phyloP scores from a whole-genome alignment of 2,888 invertebrate species.

The Rhopalosiphum nymphaeae region DNA sequence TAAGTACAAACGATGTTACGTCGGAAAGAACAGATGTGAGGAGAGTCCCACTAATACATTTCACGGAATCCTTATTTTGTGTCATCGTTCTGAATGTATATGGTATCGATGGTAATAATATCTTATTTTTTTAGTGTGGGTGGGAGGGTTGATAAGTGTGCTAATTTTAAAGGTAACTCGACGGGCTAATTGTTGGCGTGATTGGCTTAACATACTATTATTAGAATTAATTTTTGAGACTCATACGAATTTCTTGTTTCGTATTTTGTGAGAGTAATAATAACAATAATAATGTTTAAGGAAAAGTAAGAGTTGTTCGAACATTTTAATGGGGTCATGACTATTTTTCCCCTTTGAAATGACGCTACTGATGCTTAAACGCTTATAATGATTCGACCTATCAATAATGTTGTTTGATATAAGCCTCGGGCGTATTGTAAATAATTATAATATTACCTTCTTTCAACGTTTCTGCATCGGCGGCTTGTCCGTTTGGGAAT shows the following conservation, averaged over 20 bases:
- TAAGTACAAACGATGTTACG: not conserved
- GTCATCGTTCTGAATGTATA: not conserved
- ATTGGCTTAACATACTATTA: not conserved
- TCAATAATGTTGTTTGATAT: not conserved
- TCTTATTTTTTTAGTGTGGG: not conserved
- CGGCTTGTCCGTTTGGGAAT: constrained; percentile 87
- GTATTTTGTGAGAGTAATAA: not conserved
- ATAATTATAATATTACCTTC: constrained; percentile 76
- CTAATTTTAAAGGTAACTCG: not conserved
- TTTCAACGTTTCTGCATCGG: constrained; percentile 82
- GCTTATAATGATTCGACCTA: not conserved
- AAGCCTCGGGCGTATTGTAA: not conserved
- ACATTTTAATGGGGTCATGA: not conserved
- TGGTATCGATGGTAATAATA: not conserved
- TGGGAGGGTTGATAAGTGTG: not conserved
- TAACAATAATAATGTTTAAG: no score
- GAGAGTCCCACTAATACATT: not conserved
- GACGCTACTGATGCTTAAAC: not conserved
- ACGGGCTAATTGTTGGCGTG: not conserved
- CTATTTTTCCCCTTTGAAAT: not conserved
- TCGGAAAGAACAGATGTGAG: not conserved
- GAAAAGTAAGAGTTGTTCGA: not conserved
- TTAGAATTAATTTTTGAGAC: not conserved
- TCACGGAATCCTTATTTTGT: not conserved
- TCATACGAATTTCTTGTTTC: not conserved